Base-by-base conservation (phyloP, 2,113 vertebrate species). In the Siphamia tubifer region DNA sequence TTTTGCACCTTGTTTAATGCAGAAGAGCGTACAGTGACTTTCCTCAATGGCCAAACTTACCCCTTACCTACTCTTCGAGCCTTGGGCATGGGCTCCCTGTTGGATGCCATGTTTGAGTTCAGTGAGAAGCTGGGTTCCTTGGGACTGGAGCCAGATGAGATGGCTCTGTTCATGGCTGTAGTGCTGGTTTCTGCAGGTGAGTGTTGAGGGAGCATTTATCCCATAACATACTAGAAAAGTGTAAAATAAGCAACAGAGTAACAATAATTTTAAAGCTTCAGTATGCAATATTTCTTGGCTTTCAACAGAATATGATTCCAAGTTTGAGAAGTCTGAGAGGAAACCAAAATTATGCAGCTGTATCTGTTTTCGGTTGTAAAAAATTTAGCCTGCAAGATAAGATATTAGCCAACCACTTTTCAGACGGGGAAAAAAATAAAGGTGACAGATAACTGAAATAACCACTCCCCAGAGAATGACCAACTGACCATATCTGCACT, bases 131-230 rank as follows among this genome's bases (percentile, higher is more conserved):
- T 94, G 71, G 77, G 85, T 15, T 83, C 90, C 8, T 73, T 94
- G 68, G 68, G 77, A 10, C 89, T 94, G 11, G 88, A 93, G 74
- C 86, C 90, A 16, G 92, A 94, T 55, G 93, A 94, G 66, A 93
- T 93, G 91, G 93, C 91, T 1, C 92, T 94, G 43, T 94, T 94
- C 73, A 93, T 93, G 92, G 92, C 92, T 12, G 91, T 94, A 68
- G 92, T 94, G 68, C 82, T 94, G 73, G 88, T 94, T 24, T 94
- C 93, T 75, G 92, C 93, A 86, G 93, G 93, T 94, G 32, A 90
- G 81, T 65, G 5, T 17, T 56, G 5, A 12, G 48, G 2, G 10
- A 47, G 1, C 8, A 23, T 67, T 58, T 23, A 40, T 4, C 8
- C 21, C 4, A 53, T 8, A 13, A 16, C n/a, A n/a, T n/a, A 15